Base-by-base conservation (phyloP, 2,797 vertebrate species). In the Tarsius wallacei region DNA sequence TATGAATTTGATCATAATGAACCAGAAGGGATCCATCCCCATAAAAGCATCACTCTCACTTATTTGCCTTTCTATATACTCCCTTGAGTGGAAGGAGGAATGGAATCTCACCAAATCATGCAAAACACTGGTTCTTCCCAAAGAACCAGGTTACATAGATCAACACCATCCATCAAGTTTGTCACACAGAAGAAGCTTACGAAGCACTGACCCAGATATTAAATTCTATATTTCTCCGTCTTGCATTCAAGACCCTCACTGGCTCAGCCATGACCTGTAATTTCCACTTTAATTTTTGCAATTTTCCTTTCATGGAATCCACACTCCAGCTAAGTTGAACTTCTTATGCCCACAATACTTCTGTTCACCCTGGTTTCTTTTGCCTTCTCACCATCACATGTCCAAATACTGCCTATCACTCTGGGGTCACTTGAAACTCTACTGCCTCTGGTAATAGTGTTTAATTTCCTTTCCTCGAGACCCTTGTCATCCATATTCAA, bases 101-200 rank as follows among this genome's bases (percentile, higher is more conserved):
- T 12, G 12, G 36, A 87, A 68, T 89, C 26, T 19, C 42, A 26
- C 1, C 0, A 21, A 21, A 33, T 51, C 17, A 2, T 5, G 7
- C 88, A 66, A 49, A 78, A 59, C 3, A 4, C 57, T 7, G 49
- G 22, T 26, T 71, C 26, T 83, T n/a, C 76, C 93, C 80, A 7
- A 0, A 51, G 71, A 95, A 71, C 51, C 4, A 49, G 47, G 53
- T 5, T 51, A 78, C 0, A 2, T 22, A 22, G 83, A 84, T 94
- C 93, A 96, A 89, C 17, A 51, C 71, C 59, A 91, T 91, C 94
- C 87, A 90, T 93, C 87, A 95, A 61, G 21, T 1, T 53, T 78
- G 93, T 90, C 94, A 81, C 59, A 59, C 19, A 24, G 53, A 73
- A 83, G 64, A 55, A 10, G 15, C 33, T 66, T n/a, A 93, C 47